Conservation (phyloP, 2,797 vertebrate genomes). For the Sebastes nivosus region DNA sequence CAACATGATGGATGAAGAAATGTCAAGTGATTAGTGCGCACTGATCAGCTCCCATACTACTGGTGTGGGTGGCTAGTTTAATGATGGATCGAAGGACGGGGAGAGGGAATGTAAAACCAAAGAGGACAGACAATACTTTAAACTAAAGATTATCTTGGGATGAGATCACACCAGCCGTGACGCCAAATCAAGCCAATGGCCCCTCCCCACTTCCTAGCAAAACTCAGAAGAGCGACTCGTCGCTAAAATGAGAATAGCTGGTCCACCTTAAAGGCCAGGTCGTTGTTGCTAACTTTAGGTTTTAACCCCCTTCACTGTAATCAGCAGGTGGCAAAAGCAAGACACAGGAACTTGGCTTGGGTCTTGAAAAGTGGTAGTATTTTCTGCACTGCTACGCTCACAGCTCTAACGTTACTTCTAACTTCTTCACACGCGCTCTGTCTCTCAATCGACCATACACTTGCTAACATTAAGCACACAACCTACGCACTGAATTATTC, state of each 20-base stretch:
- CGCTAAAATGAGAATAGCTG: background rate
- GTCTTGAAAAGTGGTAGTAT: background rate
- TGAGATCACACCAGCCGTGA: too few relatives aligned
- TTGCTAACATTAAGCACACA: too few relatives aligned
- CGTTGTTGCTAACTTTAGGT: background rate
- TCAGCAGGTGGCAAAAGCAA: background rate
- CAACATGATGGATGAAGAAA: constrained; percentile 8
- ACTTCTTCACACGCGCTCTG: too few relatives aligned
- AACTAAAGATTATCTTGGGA: background rate
- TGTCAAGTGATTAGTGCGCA: background rate
- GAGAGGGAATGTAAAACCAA: background rate
- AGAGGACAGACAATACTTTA: background rate
- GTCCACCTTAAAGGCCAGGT: background rate
- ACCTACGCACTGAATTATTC: too few relatives aligned
- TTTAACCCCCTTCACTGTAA: background rate
- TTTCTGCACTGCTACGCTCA: rapidly evolving
- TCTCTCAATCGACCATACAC: too few relatives aligned
- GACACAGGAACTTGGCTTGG: background rate
- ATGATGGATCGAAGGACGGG: constrained; percentile 2
- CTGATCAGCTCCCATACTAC: constrained; percentile 19
- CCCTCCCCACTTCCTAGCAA: too few relatives aligned
- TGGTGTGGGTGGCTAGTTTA: constrained; percentile 3
- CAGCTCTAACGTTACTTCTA: too few relatives aligned
- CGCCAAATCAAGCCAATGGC: too few relatives aligned
- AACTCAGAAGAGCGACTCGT: too few relatives aligned